Percentiles rank a stretch among this genome's conserved stretches.
These are phyloP conservation scores for Ladona fulva DNA, from an alignment of 1,140 invertebrate genomes.

Conservation along the genomic window DNA sequence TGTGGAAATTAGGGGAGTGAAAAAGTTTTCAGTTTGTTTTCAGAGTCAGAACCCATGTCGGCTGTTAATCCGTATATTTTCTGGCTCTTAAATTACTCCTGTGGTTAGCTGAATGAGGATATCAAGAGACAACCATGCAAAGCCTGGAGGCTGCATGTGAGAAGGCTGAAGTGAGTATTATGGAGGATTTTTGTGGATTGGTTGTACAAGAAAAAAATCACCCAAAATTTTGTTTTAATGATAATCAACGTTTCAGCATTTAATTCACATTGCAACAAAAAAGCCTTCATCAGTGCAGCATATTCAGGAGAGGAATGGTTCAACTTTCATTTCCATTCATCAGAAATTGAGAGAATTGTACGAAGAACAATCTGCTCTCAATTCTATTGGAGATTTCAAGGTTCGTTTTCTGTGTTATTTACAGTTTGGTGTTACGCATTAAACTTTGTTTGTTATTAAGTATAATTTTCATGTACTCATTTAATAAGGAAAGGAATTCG, in stretches of 20 bases:
- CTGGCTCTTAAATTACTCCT: constrained; percentile 14
- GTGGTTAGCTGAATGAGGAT: constrained; percentile 35
- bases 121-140: constrained; percentile 44
- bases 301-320: constrained; percentile 18
- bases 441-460: no score
- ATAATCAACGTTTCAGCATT: constrained; percentile 41
- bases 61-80: background rate
- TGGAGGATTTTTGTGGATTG: constrained; percentile 9
- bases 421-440: no score
- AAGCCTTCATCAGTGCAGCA: constrained; percentile 18
- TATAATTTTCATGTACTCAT: no score
- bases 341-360: constrained; percentile 25
- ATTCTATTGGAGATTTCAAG: constrained; percentile 15
- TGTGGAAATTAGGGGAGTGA: constrained; percentile 7
- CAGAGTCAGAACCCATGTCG: constrained; percentile 5
- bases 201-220: constrained; percentile 24
- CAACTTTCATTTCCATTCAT: constrained; percentile 23
- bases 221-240: constrained; percentile 27
- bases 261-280: constrained; percentile 23
- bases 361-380: constrained; percentile 22
- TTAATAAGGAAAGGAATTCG: no score
- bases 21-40: background rate
- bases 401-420: background rate
- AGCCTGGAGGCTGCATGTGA: constrained; percentile 50
- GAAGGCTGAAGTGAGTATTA: constrained; percentile 47